phyloP scores from a whole-genome alignment of 2,797 vertebrate genomes.

The Bradypus variegatus region DNA sequence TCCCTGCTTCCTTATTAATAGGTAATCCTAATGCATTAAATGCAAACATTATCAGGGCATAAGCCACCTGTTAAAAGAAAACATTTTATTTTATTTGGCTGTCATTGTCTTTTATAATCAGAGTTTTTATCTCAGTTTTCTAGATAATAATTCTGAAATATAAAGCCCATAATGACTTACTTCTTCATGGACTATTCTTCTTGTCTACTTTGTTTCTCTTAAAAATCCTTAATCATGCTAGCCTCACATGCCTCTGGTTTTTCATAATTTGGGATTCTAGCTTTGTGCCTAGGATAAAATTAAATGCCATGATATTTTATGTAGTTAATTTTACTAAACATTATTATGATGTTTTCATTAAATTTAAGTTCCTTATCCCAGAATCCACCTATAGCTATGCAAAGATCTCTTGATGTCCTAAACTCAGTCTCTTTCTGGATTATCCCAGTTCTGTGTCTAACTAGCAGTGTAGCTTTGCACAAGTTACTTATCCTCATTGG shows the following conservation, averaged over 20 bases:
- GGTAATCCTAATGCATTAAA: conserved; percentile 73
- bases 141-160: conserved; percentile 60
- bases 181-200: neutral
- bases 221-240: neutral
- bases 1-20: conserved; percentile 76
- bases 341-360: neutral
- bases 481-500: neutral
- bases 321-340: conserved; percentile 25
- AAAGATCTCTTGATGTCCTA: neutral
- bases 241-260: neutral
- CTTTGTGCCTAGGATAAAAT: conserved; percentile 23
- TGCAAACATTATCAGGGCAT: conserved; percentile 67
- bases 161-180: conserved; percentile 22
- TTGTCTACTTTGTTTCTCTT: conserved; percentile 22
- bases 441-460: neutral
- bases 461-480: neutral
- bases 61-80: conserved; percentile 74
- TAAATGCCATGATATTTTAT: conserved; percentile 15
- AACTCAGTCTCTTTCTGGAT: neutral
- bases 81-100: conserved; percentile 62
- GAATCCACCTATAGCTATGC: neutral
- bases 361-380: neutral
- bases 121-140: conserved; percentile 66
- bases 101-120: conserved; percentile 60
- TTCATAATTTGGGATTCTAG: conserved; percentile 13